These are phyloP conservation scores for Microtus oregoni DNA, from an alignment of 2,113 vertebrate genomes.

Conservation along the genomic window DNA sequence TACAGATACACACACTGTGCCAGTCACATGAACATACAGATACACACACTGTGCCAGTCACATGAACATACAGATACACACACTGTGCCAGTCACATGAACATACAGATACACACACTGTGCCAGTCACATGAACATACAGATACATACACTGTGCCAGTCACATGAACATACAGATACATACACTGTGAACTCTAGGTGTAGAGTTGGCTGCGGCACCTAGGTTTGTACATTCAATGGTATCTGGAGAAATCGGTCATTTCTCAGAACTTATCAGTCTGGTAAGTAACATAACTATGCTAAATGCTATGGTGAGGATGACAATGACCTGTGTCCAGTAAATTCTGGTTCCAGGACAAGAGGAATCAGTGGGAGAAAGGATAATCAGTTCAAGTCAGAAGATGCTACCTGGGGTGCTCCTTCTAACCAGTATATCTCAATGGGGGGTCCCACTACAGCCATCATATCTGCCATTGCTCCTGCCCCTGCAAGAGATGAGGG, in stretches of 20 bases:
- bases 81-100: too few relatives aligned
- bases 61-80: neutral
- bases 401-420: fast-evolving
- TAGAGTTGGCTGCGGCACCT: neutral
- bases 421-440: neutral
- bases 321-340: neutral
- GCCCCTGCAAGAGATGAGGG: neutral
- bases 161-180: neutral
- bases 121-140: too few relatives aligned
- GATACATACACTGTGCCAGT: neutral
- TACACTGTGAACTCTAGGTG: too few relatives aligned
- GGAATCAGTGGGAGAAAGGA: neutral
- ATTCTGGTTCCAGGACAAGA: neutral
- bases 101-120: neutral
- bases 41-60: too few relatives aligned
- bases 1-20: too few relatives aligned
- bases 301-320: neutral
- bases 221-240: neutral
- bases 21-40: neutral
- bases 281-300: neutral
- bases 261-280: neutral
- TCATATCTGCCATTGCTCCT: neutral
- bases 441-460: too few relatives aligned
- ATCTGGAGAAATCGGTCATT: neutral
- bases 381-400: neutral